These are phyloP conservation scores for Microcebus ravelobensis DNA, from an alignment of 2,113 vertebrate genomes.

Conservation along the genomic window DNA sequence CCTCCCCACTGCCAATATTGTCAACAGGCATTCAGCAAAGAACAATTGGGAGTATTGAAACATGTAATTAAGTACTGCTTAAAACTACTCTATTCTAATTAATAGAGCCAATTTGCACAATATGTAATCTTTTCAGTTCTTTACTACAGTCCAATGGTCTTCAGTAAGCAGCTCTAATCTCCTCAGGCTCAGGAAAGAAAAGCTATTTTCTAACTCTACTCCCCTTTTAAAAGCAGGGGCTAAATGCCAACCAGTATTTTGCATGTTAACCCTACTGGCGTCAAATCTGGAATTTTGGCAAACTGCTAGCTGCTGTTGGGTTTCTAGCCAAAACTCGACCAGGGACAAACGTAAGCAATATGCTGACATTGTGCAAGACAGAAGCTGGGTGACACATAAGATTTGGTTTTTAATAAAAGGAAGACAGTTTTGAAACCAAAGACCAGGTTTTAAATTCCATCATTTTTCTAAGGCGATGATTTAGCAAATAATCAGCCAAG, in stretches of 20 bases:
- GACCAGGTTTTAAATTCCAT: background rate
- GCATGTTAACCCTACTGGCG: conserved; percentile 73
- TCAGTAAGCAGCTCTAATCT: conserved; percentile 80
- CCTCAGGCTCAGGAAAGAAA: conserved; percentile 80
- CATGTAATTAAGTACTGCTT: conserved; percentile 87
- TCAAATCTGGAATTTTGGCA: conserved; percentile 78
- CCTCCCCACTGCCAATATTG: conserved; percentile 80
- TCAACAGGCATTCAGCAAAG: conserved; percentile 83
- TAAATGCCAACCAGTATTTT: conserved; percentile 78
- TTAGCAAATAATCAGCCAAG: conserved; percentile 14
- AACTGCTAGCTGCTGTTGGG: background rate
- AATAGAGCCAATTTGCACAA: conserved; percentile 86
- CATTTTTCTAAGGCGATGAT: background rate
- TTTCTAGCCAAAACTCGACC: conserved; percentile 77
- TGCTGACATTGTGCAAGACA: conserved; percentile 43
- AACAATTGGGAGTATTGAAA: conserved; percentile 84
- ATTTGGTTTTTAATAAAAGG: conserved; percentile 33
- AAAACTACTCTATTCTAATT: conserved; percentile 85
- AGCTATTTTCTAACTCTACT: conserved; percentile 81
- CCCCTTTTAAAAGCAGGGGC: conserved; percentile 80
- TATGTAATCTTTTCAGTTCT: conserved; percentile 86
- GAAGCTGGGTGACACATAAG: conserved; percentile 39
- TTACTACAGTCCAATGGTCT: conserved; percentile 80
- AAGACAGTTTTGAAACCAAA: conserved; percentile 49
- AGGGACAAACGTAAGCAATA: conserved; percentile 55